A percentile compares a stretch with the other conserved stretches of the same genome.
Evolutionary conservation across 2,113 vertebrate species (phyloP).

Genomic region (Alces alces): DNA sequence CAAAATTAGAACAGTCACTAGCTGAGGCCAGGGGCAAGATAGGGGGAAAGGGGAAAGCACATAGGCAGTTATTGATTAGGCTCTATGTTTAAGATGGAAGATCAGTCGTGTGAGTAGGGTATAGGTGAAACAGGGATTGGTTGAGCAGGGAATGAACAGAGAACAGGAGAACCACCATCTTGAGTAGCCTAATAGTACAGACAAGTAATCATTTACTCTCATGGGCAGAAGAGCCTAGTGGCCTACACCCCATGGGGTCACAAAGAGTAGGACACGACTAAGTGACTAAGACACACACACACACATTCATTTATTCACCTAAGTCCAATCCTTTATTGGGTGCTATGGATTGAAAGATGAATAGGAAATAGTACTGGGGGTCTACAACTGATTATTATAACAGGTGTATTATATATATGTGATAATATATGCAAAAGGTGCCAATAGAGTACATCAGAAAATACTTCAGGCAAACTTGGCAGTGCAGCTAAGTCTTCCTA

Average conservation of each 20-base stretch:
- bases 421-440: neutral
- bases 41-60: neutral
- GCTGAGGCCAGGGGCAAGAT: neutral
- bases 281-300: neutral
- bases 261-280: rapidly evolving
- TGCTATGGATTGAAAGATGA: neutral
- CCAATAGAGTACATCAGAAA: neutral
- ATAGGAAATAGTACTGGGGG: neutral
- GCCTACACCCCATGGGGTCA: neutral
- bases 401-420: neutral
- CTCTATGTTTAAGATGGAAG: neutral
- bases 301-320: neutral
- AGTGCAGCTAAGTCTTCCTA: neutral
- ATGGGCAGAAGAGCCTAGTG: neutral
- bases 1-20: neutral
- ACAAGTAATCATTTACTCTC: neutral
- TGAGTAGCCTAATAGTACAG: neutral
- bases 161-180: neutral
- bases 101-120: neutral
- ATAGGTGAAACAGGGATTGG: neutral
- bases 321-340: neutral
- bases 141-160: neutral
- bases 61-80: neutral
- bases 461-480: neutral
- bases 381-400: neutral